These are phyloP conservation scores for Alca torda DNA, from an alignment of 2,797 vertebrate species.

Conservation along the genomic window DNA sequence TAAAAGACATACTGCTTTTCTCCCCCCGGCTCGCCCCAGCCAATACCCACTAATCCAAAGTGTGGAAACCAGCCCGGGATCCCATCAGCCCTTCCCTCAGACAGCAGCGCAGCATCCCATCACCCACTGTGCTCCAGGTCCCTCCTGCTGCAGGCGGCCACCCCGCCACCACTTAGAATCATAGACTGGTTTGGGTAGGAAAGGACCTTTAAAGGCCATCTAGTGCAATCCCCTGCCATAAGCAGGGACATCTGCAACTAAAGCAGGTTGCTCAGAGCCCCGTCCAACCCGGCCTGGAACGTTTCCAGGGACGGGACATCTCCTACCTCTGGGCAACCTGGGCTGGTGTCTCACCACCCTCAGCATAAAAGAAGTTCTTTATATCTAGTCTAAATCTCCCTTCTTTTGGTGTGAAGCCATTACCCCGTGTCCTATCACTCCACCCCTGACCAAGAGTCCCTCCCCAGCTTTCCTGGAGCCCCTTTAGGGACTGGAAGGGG, in stretches of 20 bases:
- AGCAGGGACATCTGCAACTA: background rate
- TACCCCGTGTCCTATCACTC: background rate
- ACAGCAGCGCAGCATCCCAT: accelerated
- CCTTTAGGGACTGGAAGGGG: background rate
- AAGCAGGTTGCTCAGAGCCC: background rate
- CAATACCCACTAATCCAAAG: background rate
- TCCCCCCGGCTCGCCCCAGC: background rate
- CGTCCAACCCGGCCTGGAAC: background rate
- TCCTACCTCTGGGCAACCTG: background rate
- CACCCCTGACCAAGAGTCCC: background rate
- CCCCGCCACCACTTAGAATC: background rate
- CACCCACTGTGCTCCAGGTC: background rate
- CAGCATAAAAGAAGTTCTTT: background rate
- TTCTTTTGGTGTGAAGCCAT: background rate
- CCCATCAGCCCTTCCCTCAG: background rate
- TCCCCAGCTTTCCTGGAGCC: background rate
- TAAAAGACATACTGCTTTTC: background rate
- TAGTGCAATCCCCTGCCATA: background rate
- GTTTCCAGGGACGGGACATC: background rate
- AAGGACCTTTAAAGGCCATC: background rate
- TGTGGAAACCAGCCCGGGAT: background rate
- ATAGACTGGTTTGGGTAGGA: background rate
- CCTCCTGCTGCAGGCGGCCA: background rate
- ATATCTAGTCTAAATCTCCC: background rate
- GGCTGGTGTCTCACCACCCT: background rate